phyloP scores from a whole-genome alignment of 2,113 vertebrate species.

The Chitala chitala region DNA sequence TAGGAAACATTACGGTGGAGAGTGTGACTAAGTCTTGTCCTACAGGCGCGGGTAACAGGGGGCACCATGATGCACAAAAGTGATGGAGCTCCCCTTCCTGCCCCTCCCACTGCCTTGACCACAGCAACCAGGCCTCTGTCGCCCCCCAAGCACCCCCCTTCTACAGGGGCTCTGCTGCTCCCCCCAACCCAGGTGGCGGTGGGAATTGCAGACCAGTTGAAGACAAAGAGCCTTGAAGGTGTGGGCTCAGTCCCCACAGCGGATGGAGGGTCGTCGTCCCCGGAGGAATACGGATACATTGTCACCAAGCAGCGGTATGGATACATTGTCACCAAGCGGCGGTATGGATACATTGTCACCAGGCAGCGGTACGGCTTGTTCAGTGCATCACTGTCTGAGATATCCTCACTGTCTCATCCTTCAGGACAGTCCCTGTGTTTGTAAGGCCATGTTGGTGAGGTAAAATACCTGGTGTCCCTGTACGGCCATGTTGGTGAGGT shows the following conservation, averaged over 20 bases:
- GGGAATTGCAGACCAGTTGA: slow-evolving; percentile 22
- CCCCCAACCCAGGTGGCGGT: slow-evolving; percentile 9
- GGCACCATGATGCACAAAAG: slow-evolving; percentile 20
- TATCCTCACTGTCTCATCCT: background rate
- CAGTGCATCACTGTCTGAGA: background rate
- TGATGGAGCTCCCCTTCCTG: background rate
- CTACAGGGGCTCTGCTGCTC: background rate
- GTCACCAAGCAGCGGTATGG: slow-evolving; percentile 82
- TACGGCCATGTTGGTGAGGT: background rate
- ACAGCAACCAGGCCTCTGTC: background rate
- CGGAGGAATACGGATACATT: slow-evolving; percentile 76
- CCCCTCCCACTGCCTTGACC: background rate
- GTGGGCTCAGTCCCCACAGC: background rate
- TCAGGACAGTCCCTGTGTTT: background rate
- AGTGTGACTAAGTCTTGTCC: background rate
- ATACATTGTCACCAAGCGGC: slow-evolving; percentile 82
- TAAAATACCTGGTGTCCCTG: background rate
- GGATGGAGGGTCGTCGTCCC: background rate
- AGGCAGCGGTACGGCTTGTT: slow-evolving; percentile 73
- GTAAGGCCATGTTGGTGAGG: background rate
- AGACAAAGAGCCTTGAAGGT: slow-evolving; percentile 26
- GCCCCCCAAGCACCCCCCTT: background rate
- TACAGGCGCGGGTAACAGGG: slow-evolving; percentile 16
- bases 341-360: slow-evolving; percentile 80
- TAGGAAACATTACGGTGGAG: no score